Conservation (phyloP, 2,113 vertebrate species). For the Melospiza georgiana region DNA sequence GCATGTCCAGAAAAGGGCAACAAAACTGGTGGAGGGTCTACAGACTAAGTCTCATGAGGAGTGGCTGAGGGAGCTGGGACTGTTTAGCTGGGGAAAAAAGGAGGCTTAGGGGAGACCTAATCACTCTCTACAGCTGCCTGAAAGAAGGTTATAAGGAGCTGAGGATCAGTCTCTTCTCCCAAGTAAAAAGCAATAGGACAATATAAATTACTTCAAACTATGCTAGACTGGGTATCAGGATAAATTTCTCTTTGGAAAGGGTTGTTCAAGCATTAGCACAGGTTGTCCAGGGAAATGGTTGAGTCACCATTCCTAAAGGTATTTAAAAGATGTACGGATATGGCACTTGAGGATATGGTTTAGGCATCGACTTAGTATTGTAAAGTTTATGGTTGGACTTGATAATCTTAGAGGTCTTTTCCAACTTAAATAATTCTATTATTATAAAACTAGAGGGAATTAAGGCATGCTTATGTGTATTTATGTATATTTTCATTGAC, state of each 20-base stretch:
- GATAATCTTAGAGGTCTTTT: background rate
- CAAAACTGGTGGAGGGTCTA: background rate
- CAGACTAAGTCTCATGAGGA: background rate
- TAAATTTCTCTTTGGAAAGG: background rate
- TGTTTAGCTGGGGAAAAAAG: background rate
- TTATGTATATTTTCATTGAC: background rate
- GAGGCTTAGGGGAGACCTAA: background rate
- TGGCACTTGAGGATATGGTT: background rate
- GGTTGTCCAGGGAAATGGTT: background rate
- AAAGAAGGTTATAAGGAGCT: background rate
- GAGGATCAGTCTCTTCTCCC: background rate
- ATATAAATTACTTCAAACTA: background rate
- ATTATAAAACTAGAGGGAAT: background rate
- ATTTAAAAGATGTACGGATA: background rate
- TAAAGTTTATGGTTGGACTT: background rate
- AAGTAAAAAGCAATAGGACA: background rate
- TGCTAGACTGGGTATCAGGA: background rate
- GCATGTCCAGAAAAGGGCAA: background rate
- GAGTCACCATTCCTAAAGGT: background rate
- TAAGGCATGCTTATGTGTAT: background rate
- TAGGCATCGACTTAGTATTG: rapidly evolving
- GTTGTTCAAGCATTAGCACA: background rate
- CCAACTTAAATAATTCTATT: background rate
- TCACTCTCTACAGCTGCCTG: background rate
- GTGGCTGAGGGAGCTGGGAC: rapidly evolving